These are phyloP conservation scores for Xestoiulus laeticollis DNA, from an alignment of 2,888 invertebrate genomes.

Conservation along the genomic window DNA sequence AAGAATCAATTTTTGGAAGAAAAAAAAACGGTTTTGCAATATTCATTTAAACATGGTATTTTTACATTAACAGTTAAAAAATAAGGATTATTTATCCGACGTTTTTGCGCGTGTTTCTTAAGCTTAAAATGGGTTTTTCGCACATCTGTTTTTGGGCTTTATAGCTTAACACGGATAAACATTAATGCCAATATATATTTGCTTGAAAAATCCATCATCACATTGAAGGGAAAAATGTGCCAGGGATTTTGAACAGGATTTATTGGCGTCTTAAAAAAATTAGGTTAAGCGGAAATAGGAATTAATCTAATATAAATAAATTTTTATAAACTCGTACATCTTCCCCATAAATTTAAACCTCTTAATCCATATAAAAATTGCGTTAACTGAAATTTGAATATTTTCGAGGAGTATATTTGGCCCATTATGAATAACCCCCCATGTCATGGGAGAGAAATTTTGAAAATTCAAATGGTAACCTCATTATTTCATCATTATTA, in stretches of 20 bases:
- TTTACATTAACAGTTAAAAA: not conserved
- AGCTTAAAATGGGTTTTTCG: constrained; percentile 5
- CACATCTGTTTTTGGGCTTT: constrained; percentile 4
- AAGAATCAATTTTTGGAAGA: not conserved
- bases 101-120: not conserved
- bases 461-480: too few species aligned
- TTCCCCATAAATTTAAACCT: not conserved
- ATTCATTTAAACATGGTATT: not conserved
- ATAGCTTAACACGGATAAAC: constrained; percentile 2
- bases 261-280: not conserved
- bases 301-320: not conserved
- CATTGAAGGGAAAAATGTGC: not conserved
- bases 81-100: not conserved
- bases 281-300: not conserved
- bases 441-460: too few species aligned
- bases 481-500: too few species aligned
- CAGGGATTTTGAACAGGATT: not conserved
- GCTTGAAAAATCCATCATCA: constrained; percentile 2
- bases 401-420: too few species aligned
- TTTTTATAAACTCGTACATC: too few species aligned
- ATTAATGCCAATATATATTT: not conserved
- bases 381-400: too few species aligned
- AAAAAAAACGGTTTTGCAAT: not conserved
- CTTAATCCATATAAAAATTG: too few species aligned
- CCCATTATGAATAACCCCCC: too few species aligned